Evolutionary conservation across 30 jellyfish, hydroid and myxozoan genomes (phyloP), one percentile per base, ranked within the genome.

Genomic region (Aurelia aurita complex sp. Pacific): DNA sequence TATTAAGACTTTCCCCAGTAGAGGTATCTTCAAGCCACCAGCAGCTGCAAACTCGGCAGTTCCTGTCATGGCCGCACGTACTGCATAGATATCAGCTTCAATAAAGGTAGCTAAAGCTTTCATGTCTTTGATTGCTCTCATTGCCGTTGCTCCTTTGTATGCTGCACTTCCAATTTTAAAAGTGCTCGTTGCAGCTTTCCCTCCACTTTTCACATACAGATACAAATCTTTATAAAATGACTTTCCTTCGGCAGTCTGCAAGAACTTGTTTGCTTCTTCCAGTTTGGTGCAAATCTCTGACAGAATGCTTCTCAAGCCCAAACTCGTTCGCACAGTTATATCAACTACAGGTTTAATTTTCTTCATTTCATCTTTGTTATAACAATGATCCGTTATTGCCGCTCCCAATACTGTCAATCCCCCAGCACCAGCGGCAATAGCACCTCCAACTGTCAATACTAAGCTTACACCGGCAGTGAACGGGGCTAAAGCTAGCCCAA

Each of bases 361-460:
- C 1, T 61, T 64, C 79, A 77, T 18, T 42, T 77, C 88, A 4
- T 42, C 50, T 64, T 33, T 57, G 66, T 62, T 77, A 55, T 64
- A 60, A 46, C 77, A 61, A 14, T 59, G 81, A 32, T 77, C 81
- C 4, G 88, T 62, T 59, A 77, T 77, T 32, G 81, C 11, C 0
- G 81, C 88, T 9, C 88, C 88, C 38, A 77, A 57, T 10, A 65
- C 32, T 42, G 79, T 77, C 77, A 77, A 35, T 36, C 88, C 88
- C 72, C 77, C 88, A 77, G 79, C 88, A 61, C 88, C 81, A 23
- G 88, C 88, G 5, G 61, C 50, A 10, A 42, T n/a, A 60, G 88
- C 88, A 12, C 79, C 88, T 3, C 81, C 81, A 17, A 8, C 88
- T 15, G 88, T 77, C 88, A 77, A 36, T 4, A 14, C 65, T 11